Evolutionary conservation across 2,113 vertebrate species (phyloP).

Genomic region (Zosterops hypoxanthus): DNA sequence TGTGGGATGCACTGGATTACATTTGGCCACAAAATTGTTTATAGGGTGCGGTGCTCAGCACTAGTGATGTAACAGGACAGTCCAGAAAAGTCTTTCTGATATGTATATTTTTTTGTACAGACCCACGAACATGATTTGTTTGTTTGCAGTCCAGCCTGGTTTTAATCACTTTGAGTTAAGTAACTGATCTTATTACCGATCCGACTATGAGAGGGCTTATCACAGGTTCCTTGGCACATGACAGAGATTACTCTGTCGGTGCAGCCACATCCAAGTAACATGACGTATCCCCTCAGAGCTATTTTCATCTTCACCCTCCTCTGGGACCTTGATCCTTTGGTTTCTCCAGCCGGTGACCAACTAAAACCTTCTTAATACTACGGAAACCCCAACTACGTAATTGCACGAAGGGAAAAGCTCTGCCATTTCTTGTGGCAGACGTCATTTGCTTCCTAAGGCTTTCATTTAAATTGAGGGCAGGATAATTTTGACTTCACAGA

Average conservation of each 20-base stretch:
- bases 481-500: neutral
- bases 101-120: neutral
- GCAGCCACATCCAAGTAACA: neutral
- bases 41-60: rapidly evolving
- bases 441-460: neutral
- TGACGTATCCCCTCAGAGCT: neutral
- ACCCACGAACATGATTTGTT: neutral
- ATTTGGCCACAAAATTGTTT: neutral
- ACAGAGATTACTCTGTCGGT: neutral
- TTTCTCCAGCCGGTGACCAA: neutral
- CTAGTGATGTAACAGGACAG: neutral
- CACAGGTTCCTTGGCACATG: conserved; percentile 42
- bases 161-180: conserved; percentile 63
- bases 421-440: neutral
- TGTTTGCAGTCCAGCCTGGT: neutral
- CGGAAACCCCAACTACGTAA: neutral
- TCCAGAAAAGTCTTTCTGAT: neutral
- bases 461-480: neutral
- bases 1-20: neutral
- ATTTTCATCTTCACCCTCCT: neutral
- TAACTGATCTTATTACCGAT: conserved; percentile 52
- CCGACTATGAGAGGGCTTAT: conserved; percentile 52
- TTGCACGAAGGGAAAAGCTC: neutral
- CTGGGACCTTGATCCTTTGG: neutral
- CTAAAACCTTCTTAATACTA: neutral